Conservation (phyloP, 2,888 invertebrate genomes). For the Acrocera orbiculus region DNA sequence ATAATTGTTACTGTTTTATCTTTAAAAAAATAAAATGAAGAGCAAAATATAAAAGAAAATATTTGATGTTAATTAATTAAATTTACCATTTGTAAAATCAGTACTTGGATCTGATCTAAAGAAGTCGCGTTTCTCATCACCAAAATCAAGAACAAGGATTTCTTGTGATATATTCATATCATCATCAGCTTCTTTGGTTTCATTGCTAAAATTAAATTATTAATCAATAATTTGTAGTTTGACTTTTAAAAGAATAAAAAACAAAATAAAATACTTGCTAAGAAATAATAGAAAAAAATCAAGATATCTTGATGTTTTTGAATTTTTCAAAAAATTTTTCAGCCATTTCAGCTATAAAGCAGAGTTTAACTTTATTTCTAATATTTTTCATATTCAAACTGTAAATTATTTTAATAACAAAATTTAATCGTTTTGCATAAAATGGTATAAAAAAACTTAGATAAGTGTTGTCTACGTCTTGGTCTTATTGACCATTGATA, state of each 20-base stretch:
- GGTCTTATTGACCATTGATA: no score
- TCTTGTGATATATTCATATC: constrained; percentile 88
- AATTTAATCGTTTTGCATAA: no score
- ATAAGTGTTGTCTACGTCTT: no score
- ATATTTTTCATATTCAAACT: neutral
- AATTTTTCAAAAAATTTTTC: no score
- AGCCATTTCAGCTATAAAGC: no score
- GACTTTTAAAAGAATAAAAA: no score
- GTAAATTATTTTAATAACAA: no score
- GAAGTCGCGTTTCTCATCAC: constrained; percentile 73
- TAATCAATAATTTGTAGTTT: no score
- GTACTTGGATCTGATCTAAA: constrained; percentile 58
- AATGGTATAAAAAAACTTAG: no score
- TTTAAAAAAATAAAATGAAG: constrained; percentile 22
- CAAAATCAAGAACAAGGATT: constrained; percentile 81
- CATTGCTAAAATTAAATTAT: constrained; percentile 31
- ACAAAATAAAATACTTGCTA: no score
- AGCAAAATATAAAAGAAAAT: neutral
- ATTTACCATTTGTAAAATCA: constrained; percentile 53
- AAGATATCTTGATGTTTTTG: no score
- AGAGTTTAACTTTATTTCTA: neutral
- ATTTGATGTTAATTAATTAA: neutral
- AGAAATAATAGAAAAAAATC: no score
- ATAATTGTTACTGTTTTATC: constrained; percentile 81
- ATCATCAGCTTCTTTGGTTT: constrained; percentile 38